Evolutionary conservation across 2,113 vertebrate species (phyloP), one percentile per base, ranked within the genome.

Genomic region (Passer domesticus): DNA sequence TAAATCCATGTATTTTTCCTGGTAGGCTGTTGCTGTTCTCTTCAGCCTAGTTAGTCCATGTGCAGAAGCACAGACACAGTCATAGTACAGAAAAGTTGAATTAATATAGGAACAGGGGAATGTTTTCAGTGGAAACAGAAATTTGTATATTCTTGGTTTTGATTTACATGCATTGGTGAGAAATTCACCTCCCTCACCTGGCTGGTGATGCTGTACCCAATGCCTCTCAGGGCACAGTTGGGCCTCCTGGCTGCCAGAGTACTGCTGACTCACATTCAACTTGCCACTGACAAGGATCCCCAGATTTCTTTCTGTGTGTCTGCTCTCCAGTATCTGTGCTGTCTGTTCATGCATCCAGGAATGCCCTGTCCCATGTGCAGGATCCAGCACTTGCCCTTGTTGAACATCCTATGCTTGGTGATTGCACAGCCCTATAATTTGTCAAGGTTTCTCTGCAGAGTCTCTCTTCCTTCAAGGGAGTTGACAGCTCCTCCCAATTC

Each of bases 171-270:
- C 50, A 21, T n/a, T 10, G 25, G 52, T 66, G 37, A 58, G 33
- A 37, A 66, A 31, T 52, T 67, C 44, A n/a, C 4, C 33, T 67
- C 28, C 6, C 23, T 59, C 23, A 23, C n/a, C 33, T 66, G 37
- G 18, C 60, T 1, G 1, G 23, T 5, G 12, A 11, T 52, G 19
- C 76, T 66, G 33, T 74, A 22, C 37, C 15, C 17, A 22, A 20
- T 74, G 33, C 5, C 18, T 17, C 37, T 5, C 33, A 46, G 27
- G 27, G 44, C 18, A 28, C 0, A 0, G 4, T 2, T 74, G 43
- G 18, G 18, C 19, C 23, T 81, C 15, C 52, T 74, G 77, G 27
- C 44, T 52, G 24, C 44, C 33, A 4, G 44, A 44, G 10, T 10
- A 44, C 8, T 66, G 37, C 37, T 74, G 44, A n/a, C 33, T 10